Conservation (phyloP, 2,797 vertebrate genomes). For the Coendou prehensilis region DNA sequence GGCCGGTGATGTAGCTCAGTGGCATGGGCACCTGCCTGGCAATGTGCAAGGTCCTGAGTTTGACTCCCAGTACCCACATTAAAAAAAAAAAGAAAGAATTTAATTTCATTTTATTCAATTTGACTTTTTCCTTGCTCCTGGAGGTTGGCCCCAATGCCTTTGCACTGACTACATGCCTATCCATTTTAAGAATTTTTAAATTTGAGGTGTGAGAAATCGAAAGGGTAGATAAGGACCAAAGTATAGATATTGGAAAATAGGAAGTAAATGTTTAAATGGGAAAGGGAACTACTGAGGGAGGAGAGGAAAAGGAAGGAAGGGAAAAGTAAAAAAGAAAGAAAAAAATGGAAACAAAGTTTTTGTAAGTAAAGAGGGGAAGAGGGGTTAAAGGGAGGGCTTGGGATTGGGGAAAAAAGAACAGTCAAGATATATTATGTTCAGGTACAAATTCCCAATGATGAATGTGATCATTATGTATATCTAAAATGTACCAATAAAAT, state of each 20-base stretch:
- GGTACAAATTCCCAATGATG: background rate
- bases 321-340: background rate
- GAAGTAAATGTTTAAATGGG: background rate
- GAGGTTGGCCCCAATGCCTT: background rate
- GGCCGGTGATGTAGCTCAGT: too few species aligned
- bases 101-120: conserved; percentile 23
- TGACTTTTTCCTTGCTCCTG: background rate
- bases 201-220: background rate
- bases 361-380: background rate
- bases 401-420: background rate
- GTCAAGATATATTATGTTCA: background rate
- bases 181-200: background rate
- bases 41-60: too few species aligned
- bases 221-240: background rate
- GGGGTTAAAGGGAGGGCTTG: background rate
- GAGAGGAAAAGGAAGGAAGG: background rate
- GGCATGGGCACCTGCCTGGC: too few species aligned
- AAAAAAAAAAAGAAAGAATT: background rate
- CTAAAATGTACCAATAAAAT: background rate
- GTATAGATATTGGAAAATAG: background rate
- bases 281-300: background rate
- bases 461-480: background rate
- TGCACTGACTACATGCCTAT: background rate
- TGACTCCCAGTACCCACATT: too few species aligned
- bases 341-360: background rate